Evolutionary conservation across 2,797 vertebrate species (phyloP).

Genomic region (Carduelis carduelis): DNA sequence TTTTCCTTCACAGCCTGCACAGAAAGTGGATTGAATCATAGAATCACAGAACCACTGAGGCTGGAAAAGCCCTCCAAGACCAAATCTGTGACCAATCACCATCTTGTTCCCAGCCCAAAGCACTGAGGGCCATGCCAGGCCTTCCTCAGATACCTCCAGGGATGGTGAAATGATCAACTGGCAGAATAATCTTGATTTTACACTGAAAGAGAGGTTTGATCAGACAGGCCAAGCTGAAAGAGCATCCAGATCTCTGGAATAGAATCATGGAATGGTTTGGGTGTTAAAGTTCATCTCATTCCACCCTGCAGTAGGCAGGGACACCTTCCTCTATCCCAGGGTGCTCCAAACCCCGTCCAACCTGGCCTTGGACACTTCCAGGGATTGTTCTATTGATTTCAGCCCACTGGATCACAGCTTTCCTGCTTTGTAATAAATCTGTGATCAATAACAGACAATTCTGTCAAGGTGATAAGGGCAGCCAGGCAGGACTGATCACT

Average conservation of each 20-base stretch:
- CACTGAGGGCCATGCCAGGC: neutral
- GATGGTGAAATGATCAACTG: neutral
- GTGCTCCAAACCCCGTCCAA: accelerated
- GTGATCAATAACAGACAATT: neutral
- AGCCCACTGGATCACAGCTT: neutral
- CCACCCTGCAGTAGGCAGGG: neutral
- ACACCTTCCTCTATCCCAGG: neutral
- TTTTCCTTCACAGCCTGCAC: neutral
- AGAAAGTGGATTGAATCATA: neutral
- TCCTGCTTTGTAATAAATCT: neutral
- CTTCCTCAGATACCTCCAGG: neutral
- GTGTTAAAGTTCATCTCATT: neutral
- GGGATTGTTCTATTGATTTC: neutral
- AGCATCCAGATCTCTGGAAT: neutral
- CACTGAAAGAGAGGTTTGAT: neutral
- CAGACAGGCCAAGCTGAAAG: neutral
- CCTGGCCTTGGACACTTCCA: neutral
- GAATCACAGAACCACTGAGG: neutral
- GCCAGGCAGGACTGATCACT: neutral
- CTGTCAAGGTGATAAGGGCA: neutral
- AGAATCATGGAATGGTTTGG: neutral
- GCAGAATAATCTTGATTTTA: neutral
- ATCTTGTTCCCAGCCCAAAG: neutral
- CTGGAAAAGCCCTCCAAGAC: neutral
- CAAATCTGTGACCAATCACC: accelerated